Evolutionary conservation across 1,140 invertebrate species (phyloP), one percentile per base, ranked within the genome.

Genomic region (Listronotus oregonensis): DNA sequence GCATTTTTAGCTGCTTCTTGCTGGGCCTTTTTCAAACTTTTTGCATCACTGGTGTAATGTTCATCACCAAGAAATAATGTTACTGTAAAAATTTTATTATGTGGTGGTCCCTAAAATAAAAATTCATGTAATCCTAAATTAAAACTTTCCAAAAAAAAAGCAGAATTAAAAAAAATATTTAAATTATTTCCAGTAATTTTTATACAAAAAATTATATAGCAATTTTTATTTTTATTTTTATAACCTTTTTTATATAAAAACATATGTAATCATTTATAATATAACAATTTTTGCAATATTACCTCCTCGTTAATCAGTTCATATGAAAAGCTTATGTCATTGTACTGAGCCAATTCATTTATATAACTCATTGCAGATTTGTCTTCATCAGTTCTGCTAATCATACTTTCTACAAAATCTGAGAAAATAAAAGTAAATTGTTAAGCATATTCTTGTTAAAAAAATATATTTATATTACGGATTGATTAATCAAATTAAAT

Each of bases 11-110:
- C 72, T 34, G 71, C 73, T 32, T 39, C 55, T 56, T 70, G 56
- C 59, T 74, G 64, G 18, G 75, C 75, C 55, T 71, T 69, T 50
- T 76, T 76, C n/a, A 73, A 46, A 52, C 69, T 74, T 42, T 64
- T 68, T 4, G 64, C 69, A 49, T 58, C 54, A 42, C 63, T 69
- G 37, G 69, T 42, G 58, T 70, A 75, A n/a, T 43, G 47, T 71
- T 76, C 73, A 27, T 74, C 67, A 9, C 73, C 73, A 15, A 76
- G 54, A 31, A n/a, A 59, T 15, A 76, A 67, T 6, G 43, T 54
- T 32, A 76, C 60, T 40, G 64, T 69, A 58, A 73, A 76, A 0
- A 52, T 58, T 63, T 55, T 70, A 39, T 56, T 54, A 60, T 75
- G 75, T 15, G 66, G 17, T 32, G 69, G 69, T 10, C 75, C 75